Percentiles rank a stretch among this genome's conserved stretches.
Evolutionary conservation across 2,113 vertebrate species (phyloP).

Genomic region (Syrmaticus mikado): DNA sequence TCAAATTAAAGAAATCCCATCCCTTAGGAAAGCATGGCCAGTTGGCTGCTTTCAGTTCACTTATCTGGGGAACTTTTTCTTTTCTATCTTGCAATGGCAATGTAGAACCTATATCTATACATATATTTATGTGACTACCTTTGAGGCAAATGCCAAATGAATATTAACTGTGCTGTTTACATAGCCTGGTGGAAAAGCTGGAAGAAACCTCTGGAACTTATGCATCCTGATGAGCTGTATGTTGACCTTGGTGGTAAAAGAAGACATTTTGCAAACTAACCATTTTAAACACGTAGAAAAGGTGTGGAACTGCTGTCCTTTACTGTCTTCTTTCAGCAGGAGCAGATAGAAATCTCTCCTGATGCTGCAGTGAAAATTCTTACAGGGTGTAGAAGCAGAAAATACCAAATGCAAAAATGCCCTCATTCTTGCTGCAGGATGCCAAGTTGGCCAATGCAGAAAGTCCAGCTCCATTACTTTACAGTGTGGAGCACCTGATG

Average conservation of each 20-base stretch:
- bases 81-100: background rate
- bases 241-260: background rate
- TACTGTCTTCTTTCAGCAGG: background rate
- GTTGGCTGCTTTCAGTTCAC: background rate
- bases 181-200: background rate
- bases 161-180: fast-evolving
- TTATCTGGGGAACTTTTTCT: background rate
- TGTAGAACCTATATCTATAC: background rate
- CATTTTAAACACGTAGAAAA: background rate
- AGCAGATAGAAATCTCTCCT: constrained; percentile 1
- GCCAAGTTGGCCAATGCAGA: background rate
- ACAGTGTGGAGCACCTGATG: background rate
- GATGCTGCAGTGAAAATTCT: background rate
- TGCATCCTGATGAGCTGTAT: background rate
- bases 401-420: constrained; percentile 13
- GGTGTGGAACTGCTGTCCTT: background rate
- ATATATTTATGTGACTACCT: background rate
- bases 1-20: background rate
- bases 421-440: background rate
- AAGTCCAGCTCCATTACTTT: background rate
- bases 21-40: background rate
- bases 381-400: constrained; percentile 5
- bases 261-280: background rate
- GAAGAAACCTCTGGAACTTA: background rate
- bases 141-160: background rate